Conservation (phyloP, 2,113 vertebrate species). For the Ornithorhynchus anatinus region DNA sequence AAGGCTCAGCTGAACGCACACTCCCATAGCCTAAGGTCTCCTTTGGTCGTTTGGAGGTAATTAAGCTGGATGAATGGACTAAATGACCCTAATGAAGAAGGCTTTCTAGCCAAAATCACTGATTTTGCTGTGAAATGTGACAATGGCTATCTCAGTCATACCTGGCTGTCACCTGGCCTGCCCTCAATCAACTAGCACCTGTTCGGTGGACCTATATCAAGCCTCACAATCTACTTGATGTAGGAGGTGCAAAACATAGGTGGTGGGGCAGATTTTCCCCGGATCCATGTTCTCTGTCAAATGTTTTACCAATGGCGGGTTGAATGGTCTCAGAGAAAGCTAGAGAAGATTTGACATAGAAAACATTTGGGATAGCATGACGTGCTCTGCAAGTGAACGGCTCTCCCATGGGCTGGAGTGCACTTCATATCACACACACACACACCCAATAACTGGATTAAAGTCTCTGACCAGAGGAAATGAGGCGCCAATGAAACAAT, state of each 20-base stretch:
- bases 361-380: neutral
- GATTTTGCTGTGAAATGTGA: neutral
- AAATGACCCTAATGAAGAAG: neutral
- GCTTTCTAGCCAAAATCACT: neutral
- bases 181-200: neutral
- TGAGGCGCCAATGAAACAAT: too few species aligned
- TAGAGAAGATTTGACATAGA: neutral
- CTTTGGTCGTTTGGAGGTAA: neutral
- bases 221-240: too few species aligned
- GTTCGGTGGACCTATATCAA: too few species aligned
- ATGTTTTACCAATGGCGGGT: neutral
- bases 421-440: too few species aligned
- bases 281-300: neutral
- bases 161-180: neutral
- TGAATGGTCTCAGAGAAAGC: neutral
- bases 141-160: neutral
- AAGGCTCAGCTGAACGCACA: neutral
- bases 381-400: too few species aligned
- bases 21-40: neutral
- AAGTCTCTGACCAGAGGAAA: too few species aligned
- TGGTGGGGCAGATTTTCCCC: neutral
- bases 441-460: too few species aligned
- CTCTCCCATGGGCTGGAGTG: too few species aligned
- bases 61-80: neutral
- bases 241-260: too few species aligned